Conservation (phyloP, 2,888 invertebrate genomes). For the Galerucella nymphaeae region DNA sequence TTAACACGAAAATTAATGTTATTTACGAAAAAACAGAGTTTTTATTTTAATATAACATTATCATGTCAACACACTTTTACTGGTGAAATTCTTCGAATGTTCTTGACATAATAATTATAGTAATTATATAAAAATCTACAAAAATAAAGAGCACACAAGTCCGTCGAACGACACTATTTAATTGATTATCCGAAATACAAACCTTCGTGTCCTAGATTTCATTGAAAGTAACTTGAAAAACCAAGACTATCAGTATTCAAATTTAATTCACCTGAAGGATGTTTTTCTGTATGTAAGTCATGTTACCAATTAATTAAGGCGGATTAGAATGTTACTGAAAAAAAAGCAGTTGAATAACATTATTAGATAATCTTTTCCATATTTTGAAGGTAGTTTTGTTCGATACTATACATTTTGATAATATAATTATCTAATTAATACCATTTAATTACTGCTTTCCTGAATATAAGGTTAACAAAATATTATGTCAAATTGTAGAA, state of each 20-base stretch:
- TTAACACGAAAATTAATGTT: neutral
- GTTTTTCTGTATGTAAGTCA: slow-evolving; percentile 3
- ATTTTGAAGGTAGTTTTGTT: neutral
- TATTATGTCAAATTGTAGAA: neutral
- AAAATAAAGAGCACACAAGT: slow-evolving; percentile 8
- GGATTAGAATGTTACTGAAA: slow-evolving; percentile 9
- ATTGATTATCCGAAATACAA: slow-evolving; percentile 4
- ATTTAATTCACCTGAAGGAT: slow-evolving; percentile 15
- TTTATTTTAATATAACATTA: neutral
- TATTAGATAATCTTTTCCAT: neutral
- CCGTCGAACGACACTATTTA: neutral
- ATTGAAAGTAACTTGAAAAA: slow-evolving; percentile 9
- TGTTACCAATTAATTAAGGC: slow-evolving; percentile 12
- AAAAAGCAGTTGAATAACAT: neutral
- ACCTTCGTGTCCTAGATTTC: slow-evolving; percentile 16
- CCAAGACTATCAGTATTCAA: slow-evolving; percentile 6
- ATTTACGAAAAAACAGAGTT: neutral
- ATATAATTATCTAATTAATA: neutral
- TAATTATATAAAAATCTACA: neutral
- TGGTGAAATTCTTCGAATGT: neutral
- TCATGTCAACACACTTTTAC: neutral
- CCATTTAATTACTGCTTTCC: neutral
- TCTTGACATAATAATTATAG: slow-evolving; percentile 13
- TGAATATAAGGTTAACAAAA: neutral
- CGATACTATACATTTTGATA: neutral